Evolutionary conservation across 2,888 invertebrate genomes (phyloP), one percentile per base, ranked within the genome.

Genomic region (Trissolcus brochymenae): DNA sequence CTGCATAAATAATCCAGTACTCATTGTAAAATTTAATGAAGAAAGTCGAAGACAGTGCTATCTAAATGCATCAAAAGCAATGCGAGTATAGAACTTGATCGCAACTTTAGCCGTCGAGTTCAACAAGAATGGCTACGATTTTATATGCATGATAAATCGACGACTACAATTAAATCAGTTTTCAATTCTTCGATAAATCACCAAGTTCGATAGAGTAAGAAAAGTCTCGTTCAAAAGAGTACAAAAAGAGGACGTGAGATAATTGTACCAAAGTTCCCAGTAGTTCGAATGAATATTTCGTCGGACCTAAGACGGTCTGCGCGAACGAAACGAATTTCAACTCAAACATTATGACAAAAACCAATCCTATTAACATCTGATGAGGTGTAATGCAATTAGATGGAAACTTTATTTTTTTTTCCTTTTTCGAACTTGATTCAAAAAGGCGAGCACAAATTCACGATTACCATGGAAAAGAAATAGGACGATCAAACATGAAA

Each of bases 401-500:
- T 14, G 43, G 4, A 43, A 43, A 14, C 19, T 19, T 43, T 43
- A 4, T 0, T 6, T 25, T 25, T 25, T 25, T 43, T 17, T 0
- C 4, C 4, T 25, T 25, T 25, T 43, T 17, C 29, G 14, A 3
- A 56, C 14, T 25, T 9, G n/a, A 49, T 43, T 60, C 25, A 49
- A 49, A 16, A 29, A 50, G 19, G 35, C 49, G 29, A 7, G 35
- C 35, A 6, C 13, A 1, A 2, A 1, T 9, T 62, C 16, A 40
- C 51, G 55, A 57, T 43, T 57, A 62, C 56, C 29, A 49, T 43
- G 35, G 56, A 43, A 25, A 29, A 53, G 53, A 54, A 54, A 54
- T 71, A 57, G 43, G 64, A 64, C 7, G 55, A 61, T 72, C 72
- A 72, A 65, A 72, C 65, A 40, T 51, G 72, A 59, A 72, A 49